Evolutionary conservation across 1,140 invertebrate species (phyloP).

Genomic region (Drosophila watanabei): DNA sequence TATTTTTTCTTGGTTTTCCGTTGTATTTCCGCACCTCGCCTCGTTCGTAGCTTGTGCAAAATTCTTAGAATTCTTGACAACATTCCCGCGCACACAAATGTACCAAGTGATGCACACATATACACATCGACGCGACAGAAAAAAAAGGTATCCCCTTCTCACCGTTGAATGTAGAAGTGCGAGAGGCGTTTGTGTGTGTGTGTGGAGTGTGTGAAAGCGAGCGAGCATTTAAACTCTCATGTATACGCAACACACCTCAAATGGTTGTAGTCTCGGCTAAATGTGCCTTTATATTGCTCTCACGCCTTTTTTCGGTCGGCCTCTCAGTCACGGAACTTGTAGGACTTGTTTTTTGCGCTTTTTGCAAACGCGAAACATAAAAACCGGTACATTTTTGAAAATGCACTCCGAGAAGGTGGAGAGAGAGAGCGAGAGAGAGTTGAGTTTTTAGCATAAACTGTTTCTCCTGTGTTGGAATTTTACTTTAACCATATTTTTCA

Average conservation of each 20-base stretch:
- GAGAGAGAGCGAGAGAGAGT: conserved; percentile 19
- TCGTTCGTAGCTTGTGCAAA: conserved; percentile 60
- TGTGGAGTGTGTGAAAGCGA: conserved; percentile 28
- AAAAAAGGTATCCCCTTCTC: conserved; percentile 51
- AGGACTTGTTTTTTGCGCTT: conserved; percentile 77
- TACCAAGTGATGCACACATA: conserved; percentile 44
- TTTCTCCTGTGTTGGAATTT: conserved; percentile 54
- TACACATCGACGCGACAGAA: conserved; percentile 21
- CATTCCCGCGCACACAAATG: conserved; percentile 71
- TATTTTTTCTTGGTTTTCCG: conserved; percentile 3
- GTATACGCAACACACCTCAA: conserved; percentile 74
- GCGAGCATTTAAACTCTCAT: conserved; percentile 57
- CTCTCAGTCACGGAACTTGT: conserved; percentile 59
- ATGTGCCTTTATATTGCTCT: conserved; percentile 23
- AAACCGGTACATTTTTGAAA: conserved; percentile 79
- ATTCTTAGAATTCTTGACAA: conserved; percentile 83
- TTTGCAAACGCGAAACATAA: conserved; percentile 68
- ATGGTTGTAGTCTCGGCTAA: conserved; percentile 69
- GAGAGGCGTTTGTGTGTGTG: conserved; percentile 19
- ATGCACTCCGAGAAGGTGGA: conserved; percentile 22
- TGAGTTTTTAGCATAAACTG: conserved; percentile 22
- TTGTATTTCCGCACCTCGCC: conserved; percentile 31
- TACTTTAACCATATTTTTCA: conserved; percentile 76
- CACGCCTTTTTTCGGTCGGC: conserved; percentile 21
- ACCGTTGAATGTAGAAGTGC: conserved; percentile 20